Conservation (phyloP, 2,888 invertebrate species). For the Ornithoptera alexandrae region DNA sequence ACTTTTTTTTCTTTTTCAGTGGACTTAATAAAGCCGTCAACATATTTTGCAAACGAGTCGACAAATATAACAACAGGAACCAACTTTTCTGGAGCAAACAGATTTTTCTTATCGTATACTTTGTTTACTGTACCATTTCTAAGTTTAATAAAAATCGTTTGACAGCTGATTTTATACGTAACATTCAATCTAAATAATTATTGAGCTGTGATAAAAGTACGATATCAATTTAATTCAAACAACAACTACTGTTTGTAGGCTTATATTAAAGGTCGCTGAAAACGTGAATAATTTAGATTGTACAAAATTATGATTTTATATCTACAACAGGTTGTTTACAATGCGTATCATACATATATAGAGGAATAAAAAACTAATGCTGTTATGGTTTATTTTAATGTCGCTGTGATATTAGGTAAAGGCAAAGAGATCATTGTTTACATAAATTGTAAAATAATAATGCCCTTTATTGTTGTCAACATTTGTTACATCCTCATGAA, state of each 20-base stretch:
- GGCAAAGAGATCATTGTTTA: neutral
- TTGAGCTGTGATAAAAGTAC: constrained; percentile 29
- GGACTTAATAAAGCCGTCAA: constrained; percentile 64
- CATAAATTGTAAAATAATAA: neutral
- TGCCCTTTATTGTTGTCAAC: neutral
- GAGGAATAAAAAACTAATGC: neutral
- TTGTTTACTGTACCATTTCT: constrained; percentile 44
- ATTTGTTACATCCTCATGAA: neutral
- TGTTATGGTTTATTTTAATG: constrained; percentile 3
- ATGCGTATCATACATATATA: neutral
- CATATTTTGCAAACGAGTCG: constrained; percentile 51
- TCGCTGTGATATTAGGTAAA: constrained; percentile 8
- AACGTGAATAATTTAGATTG: neutral
- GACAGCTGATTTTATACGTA: constrained; percentile 44
- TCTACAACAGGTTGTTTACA: neutral
- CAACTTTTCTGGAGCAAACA: constrained; percentile 50
- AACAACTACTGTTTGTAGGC: neutral
- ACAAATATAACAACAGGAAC: constrained; percentile 55
- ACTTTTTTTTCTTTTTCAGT: constrained; percentile 52
- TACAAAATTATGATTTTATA: too few relatives aligned
- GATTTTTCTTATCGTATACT: constrained; percentile 34
- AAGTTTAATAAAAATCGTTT: constrained; percentile 53
- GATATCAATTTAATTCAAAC: constrained; percentile 15
- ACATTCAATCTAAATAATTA: constrained; percentile 27
- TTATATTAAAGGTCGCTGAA: neutral